phyloP scores from a whole-genome alignment of 1,140 invertebrate species.

The Orchesella cincta region DNA sequence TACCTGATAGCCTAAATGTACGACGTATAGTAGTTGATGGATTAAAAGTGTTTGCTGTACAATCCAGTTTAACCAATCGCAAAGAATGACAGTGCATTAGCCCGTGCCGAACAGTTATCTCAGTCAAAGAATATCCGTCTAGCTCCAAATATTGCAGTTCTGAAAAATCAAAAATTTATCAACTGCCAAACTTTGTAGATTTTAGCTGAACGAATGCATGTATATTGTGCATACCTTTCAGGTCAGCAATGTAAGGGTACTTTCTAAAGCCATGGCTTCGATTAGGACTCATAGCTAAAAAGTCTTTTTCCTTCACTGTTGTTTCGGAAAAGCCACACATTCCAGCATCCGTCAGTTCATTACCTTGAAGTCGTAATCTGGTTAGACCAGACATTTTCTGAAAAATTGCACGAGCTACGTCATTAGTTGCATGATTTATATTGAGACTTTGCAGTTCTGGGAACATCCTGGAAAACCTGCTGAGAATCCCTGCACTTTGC shows the following conservation, averaged over 20 bases:
- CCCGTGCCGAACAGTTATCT: background rate
- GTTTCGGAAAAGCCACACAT: background rate
- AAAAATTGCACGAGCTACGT: background rate
- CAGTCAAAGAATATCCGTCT: background rate
- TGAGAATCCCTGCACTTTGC: background rate
- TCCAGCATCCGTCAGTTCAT: conserved; percentile 1
- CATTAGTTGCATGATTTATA: background rate
- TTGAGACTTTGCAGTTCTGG: background rate
- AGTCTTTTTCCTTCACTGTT: background rate
- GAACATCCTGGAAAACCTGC: conserved; percentile 9
- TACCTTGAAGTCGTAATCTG: background rate
- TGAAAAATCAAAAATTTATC: background rate
- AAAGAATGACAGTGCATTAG: conserved; percentile 1
- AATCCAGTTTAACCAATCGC: conserved; percentile 2
- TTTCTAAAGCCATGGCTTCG: background rate
- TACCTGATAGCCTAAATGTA: background rate
- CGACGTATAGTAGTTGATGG: too few relatives aligned
- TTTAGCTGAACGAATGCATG: background rate
- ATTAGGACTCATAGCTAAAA: background rate
- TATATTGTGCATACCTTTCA: conserved; percentile 13
- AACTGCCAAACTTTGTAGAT: too few relatives aligned
- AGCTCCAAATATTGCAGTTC: background rate
- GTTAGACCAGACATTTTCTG: background rate
- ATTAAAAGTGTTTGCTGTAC: too few relatives aligned
- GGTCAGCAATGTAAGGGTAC: background rate